A percentile compares a stretch with the other conserved stretches of the same genome.
Conservation (phyloP, 2,888 invertebrate species). For the Agrotis segetum region DNA sequence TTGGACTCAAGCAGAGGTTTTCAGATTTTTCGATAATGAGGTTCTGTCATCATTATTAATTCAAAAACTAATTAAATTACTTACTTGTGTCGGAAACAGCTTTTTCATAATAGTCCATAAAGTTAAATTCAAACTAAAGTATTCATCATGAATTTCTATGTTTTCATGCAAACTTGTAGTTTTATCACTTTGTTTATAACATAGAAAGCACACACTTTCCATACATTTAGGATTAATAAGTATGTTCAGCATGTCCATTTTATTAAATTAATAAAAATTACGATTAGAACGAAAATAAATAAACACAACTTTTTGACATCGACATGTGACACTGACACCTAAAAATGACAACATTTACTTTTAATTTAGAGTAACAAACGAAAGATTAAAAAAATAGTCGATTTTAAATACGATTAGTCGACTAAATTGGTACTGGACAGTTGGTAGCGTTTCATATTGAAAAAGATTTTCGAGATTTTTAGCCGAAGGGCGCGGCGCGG, state of each 20-base stretch:
- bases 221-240: constrained; percentile 47
- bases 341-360: background rate
- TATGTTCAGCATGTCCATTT: constrained; percentile 56
- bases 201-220: constrained; percentile 73
- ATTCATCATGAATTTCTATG: constrained; percentile 66
- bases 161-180: constrained; percentile 58
- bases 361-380: background rate
- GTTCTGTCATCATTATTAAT: no score
- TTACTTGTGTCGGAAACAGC: constrained; percentile 75
- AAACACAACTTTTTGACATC: background rate
- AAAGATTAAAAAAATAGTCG: background rate
- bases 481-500: constrained; percentile 25
- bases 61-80: constrained; percentile 48
- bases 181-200: constrained; percentile 68
- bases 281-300: background rate
- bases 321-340: background rate
- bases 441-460: constrained; percentile 48
- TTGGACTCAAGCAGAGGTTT: background rate
- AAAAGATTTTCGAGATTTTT: constrained; percentile 34
- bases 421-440: constrained; percentile 29
- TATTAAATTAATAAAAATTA: constrained; percentile 1
- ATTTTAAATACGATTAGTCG: background rate
- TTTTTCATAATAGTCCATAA: constrained; percentile 69
- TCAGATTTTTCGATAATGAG: no score
- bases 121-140: constrained; percentile 57